Conservation (phyloP, 2,888 invertebrate species). For the Heliconius sara region DNA sequence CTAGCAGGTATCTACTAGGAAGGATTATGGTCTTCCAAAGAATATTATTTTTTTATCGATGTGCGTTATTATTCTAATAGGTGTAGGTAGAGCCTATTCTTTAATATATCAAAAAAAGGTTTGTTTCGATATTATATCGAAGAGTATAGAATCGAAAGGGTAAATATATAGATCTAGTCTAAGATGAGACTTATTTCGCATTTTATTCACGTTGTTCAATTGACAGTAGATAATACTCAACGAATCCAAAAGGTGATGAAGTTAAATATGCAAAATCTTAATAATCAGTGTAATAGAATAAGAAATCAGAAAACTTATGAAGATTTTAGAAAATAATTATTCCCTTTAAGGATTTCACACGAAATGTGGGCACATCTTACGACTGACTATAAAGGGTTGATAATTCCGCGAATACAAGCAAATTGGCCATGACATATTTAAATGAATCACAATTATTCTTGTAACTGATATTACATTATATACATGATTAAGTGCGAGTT, state of each 20-base stretch:
- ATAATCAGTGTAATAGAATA: not conserved
- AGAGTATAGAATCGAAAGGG: not conserved
- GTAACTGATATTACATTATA: not conserved
- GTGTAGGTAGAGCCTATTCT: not conserved
- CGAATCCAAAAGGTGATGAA: not conserved
- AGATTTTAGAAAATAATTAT: not conserved
- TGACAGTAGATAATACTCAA: not conserved
- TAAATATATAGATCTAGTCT: too few relatives aligned
- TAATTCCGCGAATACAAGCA: not conserved
- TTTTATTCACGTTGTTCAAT: not conserved
- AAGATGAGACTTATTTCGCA: not conserved
- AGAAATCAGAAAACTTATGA: not conserved
- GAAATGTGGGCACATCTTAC: not conserved
- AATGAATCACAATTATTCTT: conserved; percentile 12
- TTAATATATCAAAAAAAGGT: not conserved
- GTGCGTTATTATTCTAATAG: not conserved
- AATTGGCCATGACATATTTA: conserved; percentile 20
- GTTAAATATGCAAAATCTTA: not conserved
- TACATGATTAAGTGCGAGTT: too few relatives aligned
- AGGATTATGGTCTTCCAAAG: not conserved
- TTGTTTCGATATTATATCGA: not conserved
- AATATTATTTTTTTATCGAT: not conserved
- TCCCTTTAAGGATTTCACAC: not conserved
- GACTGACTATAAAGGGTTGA: not conserved
- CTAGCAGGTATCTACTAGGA: not conserved